Percentiles rank a stretch among this genome's conserved stretches.
Conservation (phyloP, 2,113 vertebrate genomes). For the Isichthys henryi region DNA sequence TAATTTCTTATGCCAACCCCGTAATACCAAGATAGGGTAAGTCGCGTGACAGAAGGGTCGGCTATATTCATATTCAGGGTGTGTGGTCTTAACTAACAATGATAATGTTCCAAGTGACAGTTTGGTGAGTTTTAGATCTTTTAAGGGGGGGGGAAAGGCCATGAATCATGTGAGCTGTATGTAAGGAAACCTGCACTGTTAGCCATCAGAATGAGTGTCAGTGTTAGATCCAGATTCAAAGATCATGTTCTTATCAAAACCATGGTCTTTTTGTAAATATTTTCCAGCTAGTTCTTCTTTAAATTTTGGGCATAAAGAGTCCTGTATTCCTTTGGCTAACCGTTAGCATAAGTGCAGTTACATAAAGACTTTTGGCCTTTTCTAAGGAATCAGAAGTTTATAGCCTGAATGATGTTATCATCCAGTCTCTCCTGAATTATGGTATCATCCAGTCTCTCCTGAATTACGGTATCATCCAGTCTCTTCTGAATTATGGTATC, state of each 20-base stretch:
- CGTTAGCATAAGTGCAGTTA: neutral
- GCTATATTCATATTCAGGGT: neutral
- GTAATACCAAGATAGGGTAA: neutral
- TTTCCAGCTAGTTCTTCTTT: neutral
- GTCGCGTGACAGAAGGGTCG: neutral
- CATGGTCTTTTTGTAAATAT: neutral
- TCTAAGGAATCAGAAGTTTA: neutral
- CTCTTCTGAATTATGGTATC: too few relatives aligned
- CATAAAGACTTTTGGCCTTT: neutral
- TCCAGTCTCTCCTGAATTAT: neutral
- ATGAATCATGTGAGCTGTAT: neutral
- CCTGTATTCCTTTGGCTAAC: neutral
- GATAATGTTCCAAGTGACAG: neutral
- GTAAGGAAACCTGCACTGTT: neutral
- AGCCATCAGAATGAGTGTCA: neutral
- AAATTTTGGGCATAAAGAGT: neutral
- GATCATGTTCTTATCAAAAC: neutral
- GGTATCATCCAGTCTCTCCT: too few relatives aligned
- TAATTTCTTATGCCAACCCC: neutral
- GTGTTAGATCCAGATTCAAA: neutral
- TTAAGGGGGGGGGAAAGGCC: neutral
- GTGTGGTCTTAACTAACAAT: neutral
- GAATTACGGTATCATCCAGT: too few relatives aligned
- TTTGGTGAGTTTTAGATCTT: neutral
- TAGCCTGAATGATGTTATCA: neutral